Evolutionary conservation across 2,888 invertebrate species (phyloP).

Genomic region (Tipula helvola): DNA sequence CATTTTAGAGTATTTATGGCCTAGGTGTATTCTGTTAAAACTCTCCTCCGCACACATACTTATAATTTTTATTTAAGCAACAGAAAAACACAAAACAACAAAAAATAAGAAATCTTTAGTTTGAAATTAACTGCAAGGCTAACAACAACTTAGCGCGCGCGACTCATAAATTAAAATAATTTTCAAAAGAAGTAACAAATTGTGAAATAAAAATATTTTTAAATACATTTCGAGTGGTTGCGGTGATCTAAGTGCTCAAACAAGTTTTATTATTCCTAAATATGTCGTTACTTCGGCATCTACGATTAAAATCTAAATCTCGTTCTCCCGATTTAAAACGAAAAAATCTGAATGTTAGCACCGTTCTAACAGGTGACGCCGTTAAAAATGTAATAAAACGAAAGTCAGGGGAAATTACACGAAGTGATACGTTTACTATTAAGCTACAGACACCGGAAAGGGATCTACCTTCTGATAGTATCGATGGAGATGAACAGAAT

Average conservation of each 20-base stretch:
- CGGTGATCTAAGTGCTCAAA: background rate
- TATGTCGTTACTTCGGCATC: background rate
- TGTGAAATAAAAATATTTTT: background rate
- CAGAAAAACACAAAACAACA: background rate
- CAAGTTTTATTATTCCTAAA: background rate
- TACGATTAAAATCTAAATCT: conserved; percentile 1
- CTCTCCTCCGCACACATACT: background rate
- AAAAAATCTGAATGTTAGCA: background rate
- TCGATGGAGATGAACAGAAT: background rate
- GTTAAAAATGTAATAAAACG: background rate
- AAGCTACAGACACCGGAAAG: background rate
- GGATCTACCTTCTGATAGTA: background rate
- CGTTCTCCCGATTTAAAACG: background rate
- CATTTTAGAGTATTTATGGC: background rate
- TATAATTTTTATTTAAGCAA: background rate
- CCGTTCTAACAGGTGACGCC: background rate
- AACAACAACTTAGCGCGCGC: background rate
- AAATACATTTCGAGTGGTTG: background rate
- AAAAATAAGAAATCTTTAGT: background rate
- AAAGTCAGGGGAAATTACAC: background rate
- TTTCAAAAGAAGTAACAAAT: background rate
- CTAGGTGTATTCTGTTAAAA: background rate
- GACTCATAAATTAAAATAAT: background rate
- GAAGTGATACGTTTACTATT: conserved; percentile 9
- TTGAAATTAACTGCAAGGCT: background rate